Conservation (phyloP, 1,140 invertebrate genomes). For the Macrobrachium nipponense region DNA sequence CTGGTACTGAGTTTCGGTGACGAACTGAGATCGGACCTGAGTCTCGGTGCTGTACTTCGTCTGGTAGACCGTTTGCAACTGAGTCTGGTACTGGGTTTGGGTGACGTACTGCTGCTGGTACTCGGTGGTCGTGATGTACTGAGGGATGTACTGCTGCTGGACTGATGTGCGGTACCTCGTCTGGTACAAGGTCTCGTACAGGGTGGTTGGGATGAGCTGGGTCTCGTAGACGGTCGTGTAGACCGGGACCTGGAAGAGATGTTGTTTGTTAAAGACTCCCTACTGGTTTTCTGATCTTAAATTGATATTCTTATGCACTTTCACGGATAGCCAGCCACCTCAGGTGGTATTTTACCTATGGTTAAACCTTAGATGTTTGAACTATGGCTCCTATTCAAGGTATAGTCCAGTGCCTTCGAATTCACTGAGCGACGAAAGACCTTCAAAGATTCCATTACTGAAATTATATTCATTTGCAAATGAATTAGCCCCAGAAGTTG, state of each 20-base stretch:
- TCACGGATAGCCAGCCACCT: too few relatives aligned
- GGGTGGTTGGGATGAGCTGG: slow-evolving; percentile 25
- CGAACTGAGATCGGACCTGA: not conserved
- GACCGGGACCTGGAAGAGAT: slow-evolving; percentile 15
- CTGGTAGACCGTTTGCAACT: not conserved
- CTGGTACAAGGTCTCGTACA: slow-evolving; percentile 15
- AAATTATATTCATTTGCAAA: too few relatives aligned
- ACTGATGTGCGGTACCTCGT: not conserved
- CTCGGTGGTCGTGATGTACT: slow-evolving; percentile 35
- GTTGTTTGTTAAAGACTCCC: not conserved
- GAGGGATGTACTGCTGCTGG: slow-evolving; percentile 3
- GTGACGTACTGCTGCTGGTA: slow-evolving; percentile 11
- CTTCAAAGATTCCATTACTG: too few relatives aligned
- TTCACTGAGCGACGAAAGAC: too few relatives aligned
- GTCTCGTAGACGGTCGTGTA: slow-evolving; percentile 21
- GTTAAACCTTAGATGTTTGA: too few relatives aligned
- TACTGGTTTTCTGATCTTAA: not conserved
- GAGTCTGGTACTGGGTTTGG: not conserved
- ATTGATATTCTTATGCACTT: too few relatives aligned
- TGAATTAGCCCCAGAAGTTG: too few relatives aligned
- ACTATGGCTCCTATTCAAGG: too few relatives aligned
- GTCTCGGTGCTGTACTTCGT: slow-evolving; percentile 30
- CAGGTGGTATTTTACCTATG: too few relatives aligned
- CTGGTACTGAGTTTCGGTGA: slow-evolving; percentile 16
- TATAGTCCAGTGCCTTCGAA: too few relatives aligned